These are phyloP conservation scores for Phylloscopus collybita DNA, from an alignment of 2,797 vertebrate genomes.

Conservation along the genomic window DNA sequence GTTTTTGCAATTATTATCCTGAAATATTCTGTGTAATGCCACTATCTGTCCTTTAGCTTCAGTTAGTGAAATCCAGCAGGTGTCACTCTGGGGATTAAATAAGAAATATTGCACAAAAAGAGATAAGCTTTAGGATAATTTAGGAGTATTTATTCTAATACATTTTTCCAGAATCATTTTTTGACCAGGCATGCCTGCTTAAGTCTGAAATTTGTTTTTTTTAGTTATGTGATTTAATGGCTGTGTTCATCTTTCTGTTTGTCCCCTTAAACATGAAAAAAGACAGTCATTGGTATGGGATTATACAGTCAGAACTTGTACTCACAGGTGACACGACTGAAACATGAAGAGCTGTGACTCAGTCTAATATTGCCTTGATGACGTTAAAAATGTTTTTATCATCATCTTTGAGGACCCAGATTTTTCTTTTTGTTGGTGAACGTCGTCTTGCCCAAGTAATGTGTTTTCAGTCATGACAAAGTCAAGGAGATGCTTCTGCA, in stretches of 20 bases:
- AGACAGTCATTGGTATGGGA: background rate
- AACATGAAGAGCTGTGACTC: background rate
- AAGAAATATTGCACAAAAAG: background rate
- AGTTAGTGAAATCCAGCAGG: slow-evolving; percentile 58
- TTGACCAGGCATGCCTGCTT: background rate
- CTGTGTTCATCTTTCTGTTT: background rate
- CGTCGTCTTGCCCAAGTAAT: background rate
- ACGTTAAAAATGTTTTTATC: background rate
- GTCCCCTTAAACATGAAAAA: background rate
- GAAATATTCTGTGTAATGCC: background rate
- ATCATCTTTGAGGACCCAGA: background rate
- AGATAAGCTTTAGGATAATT: background rate
- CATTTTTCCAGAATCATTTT: background rate
- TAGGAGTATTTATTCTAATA: background rate
- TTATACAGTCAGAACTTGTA: background rate
- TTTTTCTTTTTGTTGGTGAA: background rate
- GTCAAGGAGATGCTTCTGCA: background rate
- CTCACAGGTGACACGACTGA: background rate
- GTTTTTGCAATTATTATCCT: background rate
- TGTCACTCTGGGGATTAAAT: slow-evolving; percentile 70
- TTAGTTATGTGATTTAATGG: background rate
- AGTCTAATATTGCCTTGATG: background rate
- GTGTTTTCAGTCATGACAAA: background rate
- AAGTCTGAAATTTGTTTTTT: background rate
- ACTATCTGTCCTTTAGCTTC: background rate